Evolutionary conservation across 2,113 vertebrate species (phyloP).

Genomic region (Smithornis capensis): DNA sequence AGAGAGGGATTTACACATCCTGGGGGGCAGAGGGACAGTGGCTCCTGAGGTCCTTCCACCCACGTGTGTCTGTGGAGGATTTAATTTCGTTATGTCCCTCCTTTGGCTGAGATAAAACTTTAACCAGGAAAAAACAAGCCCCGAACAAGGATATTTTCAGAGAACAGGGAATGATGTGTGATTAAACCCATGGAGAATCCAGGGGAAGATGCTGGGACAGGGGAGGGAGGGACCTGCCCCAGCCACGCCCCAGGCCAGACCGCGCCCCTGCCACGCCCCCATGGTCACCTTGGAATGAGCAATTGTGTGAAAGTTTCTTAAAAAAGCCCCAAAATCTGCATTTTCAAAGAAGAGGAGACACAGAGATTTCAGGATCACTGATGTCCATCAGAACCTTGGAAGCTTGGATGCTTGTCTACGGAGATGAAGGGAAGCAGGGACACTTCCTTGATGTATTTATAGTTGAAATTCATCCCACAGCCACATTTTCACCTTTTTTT

Average conservation of each 20-base stretch:
- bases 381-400: neutral
- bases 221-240: neutral
- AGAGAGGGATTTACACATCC: fast-evolving
- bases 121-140: slow-evolving; percentile 57
- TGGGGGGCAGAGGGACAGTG: fast-evolving
- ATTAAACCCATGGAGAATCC: slow-evolving; percentile 43
- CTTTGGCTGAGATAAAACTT: slow-evolving; percentile 61
- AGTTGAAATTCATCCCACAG: neutral
- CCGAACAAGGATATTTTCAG: slow-evolving; percentile 67
- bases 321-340: neutral
- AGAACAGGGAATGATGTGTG: slow-evolving; percentile 59
- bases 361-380: fast-evolving
- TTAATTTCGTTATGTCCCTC: slow-evolving; percentile 54
- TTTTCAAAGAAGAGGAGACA: neutral
- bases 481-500: too few species aligned
- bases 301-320: neutral
- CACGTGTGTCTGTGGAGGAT: neutral
- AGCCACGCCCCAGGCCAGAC: neutral
- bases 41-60: neutral
- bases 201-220: slow-evolving; percentile 22
- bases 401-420: neutral
- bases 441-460: neutral
- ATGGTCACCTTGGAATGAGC: fast-evolving
- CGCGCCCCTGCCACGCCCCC: neutral
- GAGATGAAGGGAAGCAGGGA: neutral